Percentiles rank a stretch among this genome's conserved stretches.
These are phyloP conservation scores for Germaria angustata DNA, from an alignment of 2,888 invertebrate genomes.

Conservation along the genomic window DNA sequence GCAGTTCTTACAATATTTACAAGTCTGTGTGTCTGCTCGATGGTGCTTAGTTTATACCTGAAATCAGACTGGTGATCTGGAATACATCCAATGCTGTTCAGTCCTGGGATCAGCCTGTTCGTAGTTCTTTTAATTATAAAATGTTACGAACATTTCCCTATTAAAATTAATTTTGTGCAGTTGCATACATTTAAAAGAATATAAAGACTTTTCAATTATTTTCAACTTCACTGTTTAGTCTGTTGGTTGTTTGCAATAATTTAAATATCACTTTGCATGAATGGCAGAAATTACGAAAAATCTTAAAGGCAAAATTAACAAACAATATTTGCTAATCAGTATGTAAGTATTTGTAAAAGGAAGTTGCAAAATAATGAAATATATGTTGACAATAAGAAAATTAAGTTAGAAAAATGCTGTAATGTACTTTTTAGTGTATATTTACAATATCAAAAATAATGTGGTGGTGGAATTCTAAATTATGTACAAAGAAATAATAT, in stretches of 20 bases:
- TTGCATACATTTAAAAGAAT: too few relatives aligned
- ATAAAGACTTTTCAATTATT: neutral
- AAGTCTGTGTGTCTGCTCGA: too few relatives aligned
- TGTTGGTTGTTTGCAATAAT: conserved; percentile 7
- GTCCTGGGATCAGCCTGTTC: too few relatives aligned
- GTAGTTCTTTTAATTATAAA: too few relatives aligned
- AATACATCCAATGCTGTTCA: too few relatives aligned
- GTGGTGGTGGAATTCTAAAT: neutral
- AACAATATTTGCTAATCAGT: conserved; percentile 34
- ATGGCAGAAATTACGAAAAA: conserved; percentile 17
- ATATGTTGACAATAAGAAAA: conserved; percentile 18
- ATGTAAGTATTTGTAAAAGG: conserved; percentile 10
- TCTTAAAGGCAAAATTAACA: conserved; percentile 20
- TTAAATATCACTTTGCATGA: conserved; percentile 15
- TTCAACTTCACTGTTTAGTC: neutral
- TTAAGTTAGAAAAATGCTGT: neutral
- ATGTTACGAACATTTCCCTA: too few relatives aligned
- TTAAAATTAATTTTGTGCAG: too few relatives aligned
- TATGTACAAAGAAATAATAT: too few relatives aligned
- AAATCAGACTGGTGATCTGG: too few relatives aligned
- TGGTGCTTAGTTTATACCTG: too few relatives aligned
- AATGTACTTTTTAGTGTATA: neutral
- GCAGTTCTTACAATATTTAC: too few relatives aligned
- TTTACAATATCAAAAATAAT: neutral
- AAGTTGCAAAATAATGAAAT: neutral